phyloP scores from a whole-genome alignment of 2,113 vertebrate species.

The Heterotis niloticus region DNA sequence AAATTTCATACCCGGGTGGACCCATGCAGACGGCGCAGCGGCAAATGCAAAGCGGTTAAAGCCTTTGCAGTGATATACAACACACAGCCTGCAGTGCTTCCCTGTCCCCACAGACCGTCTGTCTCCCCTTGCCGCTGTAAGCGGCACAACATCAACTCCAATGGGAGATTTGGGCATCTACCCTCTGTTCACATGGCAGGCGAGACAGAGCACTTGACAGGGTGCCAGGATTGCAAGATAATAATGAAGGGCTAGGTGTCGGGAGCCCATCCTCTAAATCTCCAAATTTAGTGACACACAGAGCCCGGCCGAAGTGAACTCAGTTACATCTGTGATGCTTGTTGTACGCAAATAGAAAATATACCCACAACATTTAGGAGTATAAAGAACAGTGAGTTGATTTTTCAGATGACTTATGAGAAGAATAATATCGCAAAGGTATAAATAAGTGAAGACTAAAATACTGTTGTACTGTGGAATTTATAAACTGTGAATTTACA shows the following conservation, averaged over 20 bases:
- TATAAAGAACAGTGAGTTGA: no score
- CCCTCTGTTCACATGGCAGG: no score
- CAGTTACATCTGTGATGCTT: background rate
- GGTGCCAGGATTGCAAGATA: background rate
- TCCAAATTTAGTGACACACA: background rate
- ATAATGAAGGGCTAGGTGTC: background rate
- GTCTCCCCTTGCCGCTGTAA: background rate
- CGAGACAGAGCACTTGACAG: no score
- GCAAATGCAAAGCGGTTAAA: slow-evolving; percentile 31
- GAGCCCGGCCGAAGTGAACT: background rate
- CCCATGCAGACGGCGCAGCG: slow-evolving; percentile 39
- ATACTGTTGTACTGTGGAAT: no score
- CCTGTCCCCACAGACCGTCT: background rate
- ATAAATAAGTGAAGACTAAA: no score
- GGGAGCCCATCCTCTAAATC: background rate
- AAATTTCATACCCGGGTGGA: slow-evolving; percentile 51
- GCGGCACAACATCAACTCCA: no score
- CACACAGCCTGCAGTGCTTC: slow-evolving; percentile 15
- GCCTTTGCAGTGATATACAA: slow-evolving; percentile 22
- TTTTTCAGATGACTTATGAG: no score
- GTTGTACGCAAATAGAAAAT: background rate
- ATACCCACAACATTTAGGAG: background rate
- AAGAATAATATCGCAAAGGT: no score
- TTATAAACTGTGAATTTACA: no score
- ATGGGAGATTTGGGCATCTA: no score